A percentile compares a stretch with the other conserved stretches of the same genome.
phyloP scores from a whole-genome alignment of 1,140 invertebrate genomes.

The Thrips palmi region DNA sequence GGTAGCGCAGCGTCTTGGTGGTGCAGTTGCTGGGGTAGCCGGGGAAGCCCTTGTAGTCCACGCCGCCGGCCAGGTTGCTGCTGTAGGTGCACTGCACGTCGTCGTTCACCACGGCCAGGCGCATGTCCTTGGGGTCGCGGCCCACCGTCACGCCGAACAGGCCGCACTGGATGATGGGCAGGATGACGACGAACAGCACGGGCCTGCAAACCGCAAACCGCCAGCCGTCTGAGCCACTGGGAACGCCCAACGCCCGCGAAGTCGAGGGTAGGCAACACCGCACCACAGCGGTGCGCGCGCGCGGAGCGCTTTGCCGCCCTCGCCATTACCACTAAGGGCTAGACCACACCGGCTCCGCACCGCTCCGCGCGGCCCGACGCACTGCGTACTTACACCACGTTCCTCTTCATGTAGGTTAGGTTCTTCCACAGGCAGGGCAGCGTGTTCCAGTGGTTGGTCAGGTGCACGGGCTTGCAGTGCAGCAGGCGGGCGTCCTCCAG shows the following conservation, averaged over 20 bases:
- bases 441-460: slow-evolving; percentile 24
- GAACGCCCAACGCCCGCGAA: slow-evolving; percentile 30
- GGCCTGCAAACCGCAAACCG: no score
- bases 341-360: slow-evolving; percentile 11
- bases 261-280: not conserved
- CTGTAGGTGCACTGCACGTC: slow-evolving; percentile 37
- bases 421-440: slow-evolving; percentile 89
- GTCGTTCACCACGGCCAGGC: slow-evolving; percentile 64
- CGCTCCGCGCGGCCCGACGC: no score
- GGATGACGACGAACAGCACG: slow-evolving; percentile 31
- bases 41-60: no score
- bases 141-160: slow-evolving; percentile 86
- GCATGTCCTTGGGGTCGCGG: slow-evolving; percentile 61
- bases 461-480: slow-evolving; percentile 4
- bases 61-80: slow-evolving; percentile 24
- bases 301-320: not conserved
- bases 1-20: slow-evolving; percentile 40
- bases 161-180: slow-evolving; percentile 71
- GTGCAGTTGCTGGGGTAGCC: slow-evolving; percentile 42
- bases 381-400: slow-evolving; percentile 47
- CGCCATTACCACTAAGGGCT: not conserved
- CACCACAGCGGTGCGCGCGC: not conserved
- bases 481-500: no score
- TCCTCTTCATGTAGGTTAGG: slow-evolving; percentile 69
- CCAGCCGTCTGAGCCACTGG: slow-evolving; percentile 36